Percentiles rank a stretch among this genome's conserved stretches.
Evolutionary conservation across 2,888 invertebrate genomes (phyloP).

Genomic region (Deilephila elpenor): DNA sequence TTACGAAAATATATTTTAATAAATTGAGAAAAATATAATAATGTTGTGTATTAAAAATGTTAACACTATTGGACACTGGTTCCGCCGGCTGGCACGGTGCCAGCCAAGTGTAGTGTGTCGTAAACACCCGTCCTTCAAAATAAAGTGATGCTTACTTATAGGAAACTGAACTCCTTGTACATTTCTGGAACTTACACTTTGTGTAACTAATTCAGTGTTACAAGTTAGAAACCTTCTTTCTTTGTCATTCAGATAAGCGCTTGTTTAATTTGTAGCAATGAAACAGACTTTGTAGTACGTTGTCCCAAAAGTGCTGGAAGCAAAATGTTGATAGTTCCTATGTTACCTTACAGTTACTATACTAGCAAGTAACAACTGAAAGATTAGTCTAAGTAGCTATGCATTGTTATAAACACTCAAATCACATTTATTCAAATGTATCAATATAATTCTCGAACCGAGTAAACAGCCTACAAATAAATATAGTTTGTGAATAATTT

Average conservation of each 20-base stretch:
- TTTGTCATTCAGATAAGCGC: too few species aligned
- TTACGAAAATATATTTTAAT: too few species aligned
- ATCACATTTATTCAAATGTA: not conserved
- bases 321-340: not conserved
- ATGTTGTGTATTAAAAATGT: not conserved
- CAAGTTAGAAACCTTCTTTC: too few species aligned
- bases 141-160: not conserved
- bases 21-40: not conserved
- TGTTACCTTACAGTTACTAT: not conserved
- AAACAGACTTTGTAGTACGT: too few species aligned
- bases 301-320: too few species aligned
- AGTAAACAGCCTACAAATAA: not conserved
- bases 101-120: conserved; percentile 6
- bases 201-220: too few species aligned
- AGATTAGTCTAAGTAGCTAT: too few species aligned
- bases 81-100: not conserved
- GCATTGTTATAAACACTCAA: too few species aligned
- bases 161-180: not conserved
- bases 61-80: not conserved
- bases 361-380: too few species aligned
- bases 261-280: too few species aligned
- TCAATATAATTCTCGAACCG: not conserved
- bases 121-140: not conserved
- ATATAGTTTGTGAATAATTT: conserved; percentile 10
- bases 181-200: too few species aligned